Percentiles rank a stretch among this genome's conserved stretches.
These are phyloP conservation scores for Prosopocoilus inquinatus DNA, from an alignment of 2,888 invertebrate genomes.

Conservation along the genomic window DNA sequence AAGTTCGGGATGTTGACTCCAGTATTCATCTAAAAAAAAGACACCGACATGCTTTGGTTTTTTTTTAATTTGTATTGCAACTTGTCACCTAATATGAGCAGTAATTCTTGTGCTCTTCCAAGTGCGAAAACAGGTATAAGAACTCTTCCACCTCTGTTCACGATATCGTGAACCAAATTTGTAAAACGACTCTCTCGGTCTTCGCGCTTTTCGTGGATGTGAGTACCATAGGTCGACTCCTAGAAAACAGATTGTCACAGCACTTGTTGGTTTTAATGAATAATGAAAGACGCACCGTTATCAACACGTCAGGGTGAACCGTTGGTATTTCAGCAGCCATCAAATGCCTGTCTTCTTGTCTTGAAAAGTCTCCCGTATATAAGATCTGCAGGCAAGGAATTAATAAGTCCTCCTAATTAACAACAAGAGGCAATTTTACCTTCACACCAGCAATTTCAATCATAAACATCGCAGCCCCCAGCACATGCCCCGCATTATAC, in stretches of 20 bases:
- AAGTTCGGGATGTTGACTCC: slow-evolving; percentile 94
- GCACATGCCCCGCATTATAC: slow-evolving; percentile 97
- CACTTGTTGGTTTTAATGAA: neutral
- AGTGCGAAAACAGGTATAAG: slow-evolving; percentile 98
- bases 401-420: neutral
- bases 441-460: slow-evolving; percentile 99
- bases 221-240: slow-evolving; percentile 99
- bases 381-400: slow-evolving; percentile 58
- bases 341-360: slow-evolving; percentile 97
- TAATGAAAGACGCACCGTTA: slow-evolving; percentile 64
- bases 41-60: too few relatives aligned
- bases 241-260: slow-evolving; percentile 44
- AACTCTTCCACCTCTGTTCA: slow-evolving; percentile 94
- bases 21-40: slow-evolving; percentile 80
- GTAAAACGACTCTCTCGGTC: slow-evolving; percentile 95
- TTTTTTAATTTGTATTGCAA: neutral
- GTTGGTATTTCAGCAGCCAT: slow-evolving; percentile 99
- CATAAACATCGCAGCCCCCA: slow-evolving; percentile 99
- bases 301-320: slow-evolving; percentile 93
- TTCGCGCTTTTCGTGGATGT: slow-evolving; percentile 97
- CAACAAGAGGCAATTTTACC: slow-evolving; percentile 44
- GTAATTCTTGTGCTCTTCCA: slow-evolving; percentile 93
- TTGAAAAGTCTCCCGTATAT: slow-evolving; percentile 97
- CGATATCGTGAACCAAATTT: slow-evolving; percentile 90
- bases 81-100: slow-evolving; percentile 76